These are phyloP conservation scores for Tanypteryx hageni DNA, from an alignment of 2,888 invertebrate genomes.

Conservation along the genomic window DNA sequence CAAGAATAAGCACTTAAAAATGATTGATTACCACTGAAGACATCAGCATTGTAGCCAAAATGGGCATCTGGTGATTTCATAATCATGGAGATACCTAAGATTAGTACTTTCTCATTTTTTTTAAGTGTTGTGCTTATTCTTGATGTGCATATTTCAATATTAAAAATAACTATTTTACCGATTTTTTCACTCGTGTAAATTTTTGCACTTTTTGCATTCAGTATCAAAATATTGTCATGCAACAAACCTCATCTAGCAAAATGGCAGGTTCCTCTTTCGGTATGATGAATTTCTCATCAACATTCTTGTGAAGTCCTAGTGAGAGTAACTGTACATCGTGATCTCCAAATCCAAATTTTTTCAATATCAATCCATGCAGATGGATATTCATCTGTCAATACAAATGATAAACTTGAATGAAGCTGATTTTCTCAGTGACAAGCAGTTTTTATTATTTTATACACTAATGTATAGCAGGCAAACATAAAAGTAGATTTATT, in stretches of 20 bases:
- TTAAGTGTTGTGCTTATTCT: no score
- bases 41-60: no score
- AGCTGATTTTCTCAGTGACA: not conserved
- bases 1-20: no score
- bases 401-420: not conserved
- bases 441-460: not conserved
- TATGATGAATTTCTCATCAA: not conserved
- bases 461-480: not conserved
- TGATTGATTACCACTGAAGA: no score
- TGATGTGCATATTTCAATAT: not conserved
- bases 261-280: not conserved
- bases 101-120: no score
- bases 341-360: conserved; percentile 27
- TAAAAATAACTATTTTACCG: not conserved
- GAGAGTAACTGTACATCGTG: conserved; percentile 29
- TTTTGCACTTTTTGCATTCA: not conserved
- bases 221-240: not conserved
- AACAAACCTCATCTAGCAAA: not conserved
- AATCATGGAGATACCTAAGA: no score
- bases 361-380: not conserved
- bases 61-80: no score
- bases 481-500: not conserved
- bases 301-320: not conserved
- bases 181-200: not conserved
- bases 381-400: not conserved